Conservation (phyloP, 2,888 invertebrate species). For the Drosophila tanythrix region DNA sequence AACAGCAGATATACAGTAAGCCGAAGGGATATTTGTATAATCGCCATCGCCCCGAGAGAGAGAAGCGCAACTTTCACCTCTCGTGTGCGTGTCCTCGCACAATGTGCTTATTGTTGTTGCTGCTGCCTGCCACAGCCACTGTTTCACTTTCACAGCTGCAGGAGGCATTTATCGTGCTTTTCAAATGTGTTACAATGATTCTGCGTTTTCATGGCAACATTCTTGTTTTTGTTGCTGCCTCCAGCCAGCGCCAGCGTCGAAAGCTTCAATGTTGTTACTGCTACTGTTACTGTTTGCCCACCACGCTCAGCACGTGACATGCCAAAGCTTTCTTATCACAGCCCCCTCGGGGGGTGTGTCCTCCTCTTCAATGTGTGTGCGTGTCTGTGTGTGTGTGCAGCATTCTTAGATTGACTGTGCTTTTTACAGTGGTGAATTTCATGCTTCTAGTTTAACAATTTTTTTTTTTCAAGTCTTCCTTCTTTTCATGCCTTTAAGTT, state of each 20-base stretch:
- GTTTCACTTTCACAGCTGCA: slow-evolving; percentile 70
- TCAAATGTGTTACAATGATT: slow-evolving; percentile 68
- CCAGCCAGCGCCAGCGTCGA: slow-evolving; percentile 29
- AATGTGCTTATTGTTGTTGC: slow-evolving; percentile 57
- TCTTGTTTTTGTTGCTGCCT: slow-evolving; percentile 19
- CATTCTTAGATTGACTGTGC: slow-evolving; percentile 30
- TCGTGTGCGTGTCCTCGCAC: slow-evolving; percentile 70
- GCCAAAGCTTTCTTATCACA: slow-evolving; percentile 69
- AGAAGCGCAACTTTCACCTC: slow-evolving; percentile 65
- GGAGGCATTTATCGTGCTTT: slow-evolving; percentile 16
- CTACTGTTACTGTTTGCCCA: slow-evolving; percentile 60
- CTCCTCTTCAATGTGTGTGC: background rate
- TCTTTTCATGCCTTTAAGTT: background rate
- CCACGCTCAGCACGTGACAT: slow-evolving; percentile 75
- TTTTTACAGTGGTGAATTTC: slow-evolving; percentile 19
- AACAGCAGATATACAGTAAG: slow-evolving; percentile 14
- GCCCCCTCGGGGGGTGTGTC: slow-evolving; percentile 11
- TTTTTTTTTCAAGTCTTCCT: background rate
- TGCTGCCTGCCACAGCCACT: slow-evolving; percentile 43
- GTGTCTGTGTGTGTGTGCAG: background rate
- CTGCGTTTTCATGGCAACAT: slow-evolving; percentile 74
- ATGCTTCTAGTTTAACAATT: background rate
- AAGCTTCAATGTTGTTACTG: slow-evolving; percentile 69
- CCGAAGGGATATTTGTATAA: slow-evolving; percentile 44
- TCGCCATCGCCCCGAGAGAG: slow-evolving; percentile 42